phyloP scores from a whole-genome alignment of 2,797 vertebrate genomes.

The Phoebastria nigripes region DNA sequence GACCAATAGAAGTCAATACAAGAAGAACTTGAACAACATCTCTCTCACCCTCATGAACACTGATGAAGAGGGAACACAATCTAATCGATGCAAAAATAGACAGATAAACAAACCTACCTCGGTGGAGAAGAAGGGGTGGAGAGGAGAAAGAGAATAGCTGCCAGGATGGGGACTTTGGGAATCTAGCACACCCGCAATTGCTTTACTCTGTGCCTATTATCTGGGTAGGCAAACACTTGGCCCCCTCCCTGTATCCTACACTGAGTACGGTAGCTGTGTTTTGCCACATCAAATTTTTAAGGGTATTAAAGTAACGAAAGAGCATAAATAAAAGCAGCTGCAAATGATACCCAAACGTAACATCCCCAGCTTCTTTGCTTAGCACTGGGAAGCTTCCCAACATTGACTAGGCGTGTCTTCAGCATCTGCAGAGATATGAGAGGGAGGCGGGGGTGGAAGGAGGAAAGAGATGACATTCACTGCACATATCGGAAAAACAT shows the following conservation, averaged over 20 bases:
- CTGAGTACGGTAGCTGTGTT: not conserved
- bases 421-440: not conserved
- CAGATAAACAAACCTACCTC: not conserved
- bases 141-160: not conserved
- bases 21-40: not conserved
- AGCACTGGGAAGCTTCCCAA: not conserved
- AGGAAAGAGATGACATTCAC: not conserved
- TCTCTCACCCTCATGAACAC: not conserved
- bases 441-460: not conserved
- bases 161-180: not conserved
- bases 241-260: not conserved
- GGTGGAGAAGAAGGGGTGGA: not conserved
- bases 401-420: not conserved
- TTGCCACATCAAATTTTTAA: not conserved
- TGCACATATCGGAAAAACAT: not conserved
- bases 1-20: not conserved
- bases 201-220: not conserved
- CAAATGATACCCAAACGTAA: not conserved
- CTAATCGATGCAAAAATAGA: not conserved
- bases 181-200: not conserved
- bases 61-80: not conserved
- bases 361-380: not conserved
- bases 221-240: not conserved
- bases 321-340: slow-evolving; percentile 20
- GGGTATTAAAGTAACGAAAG: not conserved